These are phyloP conservation scores for Corythornis madagascariensis DNA, from an alignment of 2,113 vertebrate genomes.

Conservation along the genomic window DNA sequence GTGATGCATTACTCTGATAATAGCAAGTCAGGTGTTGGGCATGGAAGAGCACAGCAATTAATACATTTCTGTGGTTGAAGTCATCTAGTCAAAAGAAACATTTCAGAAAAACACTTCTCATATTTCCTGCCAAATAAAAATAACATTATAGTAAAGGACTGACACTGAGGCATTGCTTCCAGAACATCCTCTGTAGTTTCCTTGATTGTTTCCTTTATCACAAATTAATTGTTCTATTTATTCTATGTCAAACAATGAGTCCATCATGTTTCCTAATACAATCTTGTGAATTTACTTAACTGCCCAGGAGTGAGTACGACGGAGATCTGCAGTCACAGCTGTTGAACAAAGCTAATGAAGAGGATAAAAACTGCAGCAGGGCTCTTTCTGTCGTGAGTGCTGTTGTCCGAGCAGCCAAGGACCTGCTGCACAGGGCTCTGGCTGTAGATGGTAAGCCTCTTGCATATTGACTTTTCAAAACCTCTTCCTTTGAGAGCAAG, in stretches of 20 bases:
- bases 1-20: background rate
- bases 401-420: constrained; percentile 94
- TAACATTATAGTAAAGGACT: background rate
- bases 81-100: background rate
- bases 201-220: background rate
- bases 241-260: background rate
- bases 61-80: background rate
- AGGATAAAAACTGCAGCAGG: constrained; percentile 97
- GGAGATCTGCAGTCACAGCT: constrained; percentile 97
- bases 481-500: background rate
- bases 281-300: background rate
- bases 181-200: background rate
- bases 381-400: constrained; percentile 95
- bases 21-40: background rate
- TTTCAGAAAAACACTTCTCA: background rate
- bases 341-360: constrained; percentile 96
- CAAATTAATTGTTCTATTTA: background rate
- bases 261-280: background rate
- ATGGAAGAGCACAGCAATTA: background rate
- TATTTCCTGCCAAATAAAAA: background rate
- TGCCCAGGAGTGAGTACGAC: constrained; percentile 93
- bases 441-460: constrained; percentile 91
- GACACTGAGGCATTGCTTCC: background rate
- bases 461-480: background rate
- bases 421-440: constrained; percentile 94